Evolutionary conservation across 2,113 vertebrate species (phyloP), one percentile per base, ranked within the genome.

Genomic region (Nycticebus coucang): DNA sequence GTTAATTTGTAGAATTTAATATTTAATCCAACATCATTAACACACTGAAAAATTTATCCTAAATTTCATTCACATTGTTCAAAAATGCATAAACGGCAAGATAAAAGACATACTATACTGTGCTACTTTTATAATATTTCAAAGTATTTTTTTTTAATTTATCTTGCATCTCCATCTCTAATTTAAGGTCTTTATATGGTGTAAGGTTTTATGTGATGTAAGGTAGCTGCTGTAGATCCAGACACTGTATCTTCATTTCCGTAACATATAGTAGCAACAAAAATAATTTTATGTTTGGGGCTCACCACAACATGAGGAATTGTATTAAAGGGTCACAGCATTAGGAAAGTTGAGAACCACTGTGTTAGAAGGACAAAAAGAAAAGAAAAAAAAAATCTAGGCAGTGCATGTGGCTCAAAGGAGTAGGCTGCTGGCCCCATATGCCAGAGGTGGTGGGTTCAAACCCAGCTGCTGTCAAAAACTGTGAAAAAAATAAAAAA

Each of bases 1-100:
- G 5, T 93, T 82, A 94, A 68, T 75, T 22, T 64, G 37, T 71
- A 93, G 35, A 84, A 33, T 53, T 94, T 80, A 80, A 33, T 89
- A 71, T 80, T 14, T 83, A 92, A 92, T 60, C 30, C 60, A 77
- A 75, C 11, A 66, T 82, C 15, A 66, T 60, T 81, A 89, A 84
- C 60, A 18, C 7, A 80, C 2, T 87, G 35, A 95, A 93, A 86
- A 86, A 72, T 74, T 4, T 77, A 50, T 80, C 28, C 68, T 77
- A 68, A 35, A 78, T 87, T 91, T 9, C 3, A 57, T 11, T 90
- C 19, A 75, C 3, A 7, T 75, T 88, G 57, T 19, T 81, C 10
- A 95, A 87, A 41, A 95, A 90, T 62, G 22, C n/a, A 19, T 74
- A 53, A 92, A 87, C 17, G 11, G 6, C 5, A 35, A 93, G 84